phyloP scores from a whole-genome alignment of 30 jellyfish, hydroid and myxozoan species.

The Hydra vulgaris region DNA sequence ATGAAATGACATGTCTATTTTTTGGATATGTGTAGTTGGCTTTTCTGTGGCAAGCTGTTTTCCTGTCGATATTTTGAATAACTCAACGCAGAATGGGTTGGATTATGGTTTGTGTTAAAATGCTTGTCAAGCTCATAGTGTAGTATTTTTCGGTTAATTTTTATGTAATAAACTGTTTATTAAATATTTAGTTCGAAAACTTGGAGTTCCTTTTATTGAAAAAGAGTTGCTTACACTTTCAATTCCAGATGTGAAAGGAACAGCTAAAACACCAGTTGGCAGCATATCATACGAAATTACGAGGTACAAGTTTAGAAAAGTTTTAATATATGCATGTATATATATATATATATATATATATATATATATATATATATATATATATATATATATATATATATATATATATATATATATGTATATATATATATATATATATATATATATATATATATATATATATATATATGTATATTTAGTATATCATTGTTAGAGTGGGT shows the following conservation, averaged over 20 bases:
- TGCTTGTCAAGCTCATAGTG: no score
- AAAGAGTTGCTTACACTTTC: conserved; percentile 36
- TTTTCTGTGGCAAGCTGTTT: background rate
- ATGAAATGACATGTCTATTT: conserved; percentile 27
- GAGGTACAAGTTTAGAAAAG: conserved; percentile 27
- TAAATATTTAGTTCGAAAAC: conserved; percentile 6
- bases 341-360: no score
- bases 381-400: no score
- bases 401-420: no score
- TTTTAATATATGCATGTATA: no score
- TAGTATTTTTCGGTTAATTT: no score
- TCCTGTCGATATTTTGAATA: background rate
- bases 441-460: no score
- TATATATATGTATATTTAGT: no score
- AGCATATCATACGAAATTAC: conserved; percentile 56
- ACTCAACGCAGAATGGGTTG: conserved; percentile 20
- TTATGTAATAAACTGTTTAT: no score
- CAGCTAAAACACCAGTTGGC: conserved; percentile 69
- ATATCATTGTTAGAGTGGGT: no score
- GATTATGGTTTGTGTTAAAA: conserved; percentile 17
- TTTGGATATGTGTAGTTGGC: conserved; percentile 8
- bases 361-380: no score
- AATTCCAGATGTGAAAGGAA: conserved; percentile 79
- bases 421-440: no score
- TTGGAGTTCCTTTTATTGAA: conserved; percentile 41